A percentile compares a stretch with the other conserved stretches of the same genome.
Conservation (phyloP, 92 coral and sea anemone species). For the Umimayanthus kanabou region DNA sequence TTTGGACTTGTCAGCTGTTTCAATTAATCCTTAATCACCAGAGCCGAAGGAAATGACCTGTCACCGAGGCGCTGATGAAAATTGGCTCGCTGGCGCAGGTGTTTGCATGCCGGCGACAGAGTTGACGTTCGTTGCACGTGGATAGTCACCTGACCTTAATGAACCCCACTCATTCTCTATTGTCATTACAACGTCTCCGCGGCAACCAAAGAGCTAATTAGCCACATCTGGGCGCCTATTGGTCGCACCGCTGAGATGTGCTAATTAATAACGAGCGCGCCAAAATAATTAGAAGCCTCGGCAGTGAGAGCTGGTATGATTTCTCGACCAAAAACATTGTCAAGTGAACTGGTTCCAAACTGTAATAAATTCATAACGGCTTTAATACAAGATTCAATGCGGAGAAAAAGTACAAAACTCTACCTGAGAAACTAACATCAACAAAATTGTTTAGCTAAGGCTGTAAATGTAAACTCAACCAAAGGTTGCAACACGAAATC, state of each 20-base stretch:
- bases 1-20: constrained; percentile 96
- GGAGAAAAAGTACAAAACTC: constrained; percentile 39
- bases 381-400: background rate
- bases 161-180: constrained; percentile 75
- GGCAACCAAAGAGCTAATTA: constrained; percentile 84
- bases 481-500: constrained; percentile 32
- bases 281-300: constrained; percentile 74
- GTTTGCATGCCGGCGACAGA: constrained; percentile 81
- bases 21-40: constrained; percentile 99
- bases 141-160: constrained; percentile 66
- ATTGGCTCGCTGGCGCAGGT: constrained; percentile 96
- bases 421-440: constrained; percentile 5
- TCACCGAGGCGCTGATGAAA: constrained; percentile 92
- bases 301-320: constrained; percentile 34
- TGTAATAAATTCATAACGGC: constrained; percentile 26
- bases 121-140: constrained; percentile 92
- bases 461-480: constrained; percentile 38
- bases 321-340: constrained; percentile 35
- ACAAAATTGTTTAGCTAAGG: constrained; percentile 41
- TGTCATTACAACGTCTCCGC: constrained; percentile 76
- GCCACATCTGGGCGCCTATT: constrained; percentile 58
- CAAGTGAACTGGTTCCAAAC: constrained; percentile 8
- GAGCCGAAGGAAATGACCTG: constrained; percentile 99
- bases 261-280: constrained; percentile 86
- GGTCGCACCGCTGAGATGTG: constrained; percentile 75